A percentile compares a stretch with the other conserved stretches of the same genome.
phyloP scores from a whole-genome alignment of 2,113 vertebrate species.

The Colinus virginianus region DNA sequence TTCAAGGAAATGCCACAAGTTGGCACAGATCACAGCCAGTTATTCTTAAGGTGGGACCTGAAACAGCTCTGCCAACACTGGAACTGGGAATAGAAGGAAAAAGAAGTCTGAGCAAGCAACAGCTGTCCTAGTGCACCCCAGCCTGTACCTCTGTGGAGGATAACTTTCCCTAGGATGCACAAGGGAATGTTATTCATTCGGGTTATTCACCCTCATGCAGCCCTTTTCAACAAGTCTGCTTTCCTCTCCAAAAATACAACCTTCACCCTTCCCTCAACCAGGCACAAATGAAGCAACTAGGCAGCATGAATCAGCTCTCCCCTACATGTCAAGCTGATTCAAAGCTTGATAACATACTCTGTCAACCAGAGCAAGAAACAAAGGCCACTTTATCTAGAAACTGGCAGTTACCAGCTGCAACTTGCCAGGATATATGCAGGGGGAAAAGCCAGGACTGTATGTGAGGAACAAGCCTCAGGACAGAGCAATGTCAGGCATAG shows the following conservation, averaged over 20 bases:
- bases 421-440: not conserved
- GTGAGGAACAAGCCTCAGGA: not conserved
- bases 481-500: not conserved
- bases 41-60: not conserved
- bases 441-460: not conserved
- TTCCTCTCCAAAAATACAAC: not conserved
- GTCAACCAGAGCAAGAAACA: not conserved
- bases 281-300: not conserved
- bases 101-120: not conserved
- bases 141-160: fast-evolving
- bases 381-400: not conserved
- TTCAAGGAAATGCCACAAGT: not conserved
- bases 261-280: not conserved
- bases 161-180: not conserved
- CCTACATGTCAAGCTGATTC: not conserved
- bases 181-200: not conserved
- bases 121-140: not conserved
- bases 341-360: not conserved
- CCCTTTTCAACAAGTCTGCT: not conserved
- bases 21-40: not conserved
- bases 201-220: not conserved
- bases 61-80: not conserved
- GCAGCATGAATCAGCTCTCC: not conserved
- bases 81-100: not conserved
- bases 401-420: not conserved